A percentile compares a stretch with the other conserved stretches of the same genome.
phyloP scores from a whole-genome alignment of 2,797 vertebrate species.

The Catamblyrhynchus diadema region DNA sequence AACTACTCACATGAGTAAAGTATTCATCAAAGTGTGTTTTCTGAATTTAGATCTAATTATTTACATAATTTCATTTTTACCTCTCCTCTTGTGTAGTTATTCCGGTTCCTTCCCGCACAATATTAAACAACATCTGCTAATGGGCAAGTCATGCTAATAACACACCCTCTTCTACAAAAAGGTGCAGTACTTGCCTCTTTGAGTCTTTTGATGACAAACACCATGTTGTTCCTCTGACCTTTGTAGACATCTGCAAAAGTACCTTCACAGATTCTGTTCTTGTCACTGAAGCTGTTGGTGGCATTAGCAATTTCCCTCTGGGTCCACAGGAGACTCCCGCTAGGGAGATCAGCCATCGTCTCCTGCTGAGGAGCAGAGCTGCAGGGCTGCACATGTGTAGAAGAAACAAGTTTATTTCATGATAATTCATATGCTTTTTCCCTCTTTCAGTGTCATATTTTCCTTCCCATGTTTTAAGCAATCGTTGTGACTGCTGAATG shows the following conservation, averaged over 20 bases:
- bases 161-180: background rate
- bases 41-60: background rate
- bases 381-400: constrained; percentile 36
- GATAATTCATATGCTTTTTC: background rate
- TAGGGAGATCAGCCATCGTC: background rate
- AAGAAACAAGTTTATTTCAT: constrained; percentile 17
- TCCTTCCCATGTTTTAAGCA: background rate
- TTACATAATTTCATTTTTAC: background rate
- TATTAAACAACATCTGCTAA: background rate
- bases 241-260: constrained; percentile 72
- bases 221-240: constrained; percentile 60
- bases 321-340: constrained; percentile 67
- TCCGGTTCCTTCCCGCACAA: background rate
- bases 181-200: constrained; percentile 63
- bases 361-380: constrained; percentile 65
- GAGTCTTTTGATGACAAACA: constrained; percentile 72
- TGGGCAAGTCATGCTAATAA: background rate
- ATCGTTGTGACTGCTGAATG: background rate
- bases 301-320: constrained; percentile 66
- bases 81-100: background rate
- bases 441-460: background rate
- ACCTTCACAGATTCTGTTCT: constrained; percentile 67
- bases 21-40: background rate
- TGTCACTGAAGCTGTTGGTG: constrained; percentile 68
- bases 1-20: background rate